Conservation (phyloP, 2,113 vertebrate species). For the Pomatorhinus ruficollis region DNA sequence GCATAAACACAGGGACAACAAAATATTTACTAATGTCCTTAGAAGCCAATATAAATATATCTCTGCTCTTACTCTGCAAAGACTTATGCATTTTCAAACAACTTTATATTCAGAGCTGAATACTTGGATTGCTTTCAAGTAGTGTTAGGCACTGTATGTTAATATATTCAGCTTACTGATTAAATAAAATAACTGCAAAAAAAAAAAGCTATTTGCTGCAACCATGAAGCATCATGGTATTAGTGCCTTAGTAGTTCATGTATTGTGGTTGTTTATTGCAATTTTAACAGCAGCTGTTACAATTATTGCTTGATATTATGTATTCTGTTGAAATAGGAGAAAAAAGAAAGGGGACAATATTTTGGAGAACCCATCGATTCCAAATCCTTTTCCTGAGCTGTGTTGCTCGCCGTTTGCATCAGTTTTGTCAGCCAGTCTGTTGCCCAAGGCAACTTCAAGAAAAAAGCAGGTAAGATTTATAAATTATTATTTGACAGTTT, state of each 20-base stretch:
- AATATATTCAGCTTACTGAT: conserved; percentile 49
- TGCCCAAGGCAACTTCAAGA: conserved; percentile 87
- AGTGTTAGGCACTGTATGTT: conserved; percentile 37
- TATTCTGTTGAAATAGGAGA: conserved; percentile 77
- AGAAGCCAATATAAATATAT: conserved; percentile 58
- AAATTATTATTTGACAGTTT: conserved; percentile 16
- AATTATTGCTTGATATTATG: conserved; percentile 45
- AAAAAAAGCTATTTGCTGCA: conserved; percentile 17
- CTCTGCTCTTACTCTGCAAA: conserved; percentile 8
- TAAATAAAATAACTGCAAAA: conserved; percentile 22
- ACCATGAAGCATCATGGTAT: neutral
- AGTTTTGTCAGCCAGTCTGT: conserved; percentile 82
- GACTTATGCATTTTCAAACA: neutral
- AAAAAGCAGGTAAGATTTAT: conserved; percentile 85
- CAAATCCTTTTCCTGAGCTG: conserved; percentile 87
- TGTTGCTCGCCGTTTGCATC: conserved; percentile 80
- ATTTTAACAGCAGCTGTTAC: conserved; percentile 21
- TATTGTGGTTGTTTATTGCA: neutral
- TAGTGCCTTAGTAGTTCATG: neutral
- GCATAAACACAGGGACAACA: conserved; percentile 28
- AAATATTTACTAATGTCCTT: conserved; percentile 48
- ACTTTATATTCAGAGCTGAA: conserved; percentile 31
- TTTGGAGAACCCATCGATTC: conserved; percentile 78
- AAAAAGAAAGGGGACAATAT: conserved; percentile 72
- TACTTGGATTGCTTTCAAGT: conserved; percentile 47